Conservation (phyloP, 1,140 invertebrate genomes). For the Hycleus phaleratus region DNA sequence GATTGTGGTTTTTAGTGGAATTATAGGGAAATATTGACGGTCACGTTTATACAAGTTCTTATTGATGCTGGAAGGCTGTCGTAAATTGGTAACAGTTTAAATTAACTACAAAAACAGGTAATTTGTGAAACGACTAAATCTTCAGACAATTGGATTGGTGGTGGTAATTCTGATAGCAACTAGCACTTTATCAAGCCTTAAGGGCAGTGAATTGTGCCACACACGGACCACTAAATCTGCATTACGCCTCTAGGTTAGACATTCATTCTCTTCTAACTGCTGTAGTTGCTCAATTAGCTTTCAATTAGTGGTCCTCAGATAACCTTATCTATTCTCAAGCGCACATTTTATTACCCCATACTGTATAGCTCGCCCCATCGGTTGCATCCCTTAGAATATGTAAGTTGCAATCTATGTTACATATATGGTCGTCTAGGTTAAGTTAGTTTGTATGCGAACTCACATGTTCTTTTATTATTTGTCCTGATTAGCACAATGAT, state of each 20-base stretch:
- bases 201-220: constrained; percentile 28
- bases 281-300: constrained; percentile 38
- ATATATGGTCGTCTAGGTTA: constrained; percentile 9
- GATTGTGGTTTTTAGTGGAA: not conserved
- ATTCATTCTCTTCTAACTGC: constrained; percentile 33
- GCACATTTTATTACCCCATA: constrained; percentile 26
- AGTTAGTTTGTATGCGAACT: constrained; percentile 22
- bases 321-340: constrained; percentile 35
- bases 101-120: constrained; percentile 34
- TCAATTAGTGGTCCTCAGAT: constrained; percentile 38
- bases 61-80: constrained; percentile 22
- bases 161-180: constrained; percentile 20
- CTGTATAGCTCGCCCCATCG: not conserved
- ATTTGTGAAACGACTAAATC: constrained; percentile 36
- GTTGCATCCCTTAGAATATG: constrained; percentile 16
- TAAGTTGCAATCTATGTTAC: constrained; percentile 1
- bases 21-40: constrained; percentile 2
- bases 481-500: constrained; percentile 23
- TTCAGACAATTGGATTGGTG: constrained; percentile 29
- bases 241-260: constrained; percentile 29
- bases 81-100: constrained; percentile 32
- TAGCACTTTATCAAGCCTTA: constrained; percentile 34
- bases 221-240: constrained; percentile 34
- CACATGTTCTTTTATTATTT: constrained; percentile 27
- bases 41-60: constrained; percentile 18